Conservation (phyloP, 2,797 vertebrate species). For the Lemur catta region DNA sequence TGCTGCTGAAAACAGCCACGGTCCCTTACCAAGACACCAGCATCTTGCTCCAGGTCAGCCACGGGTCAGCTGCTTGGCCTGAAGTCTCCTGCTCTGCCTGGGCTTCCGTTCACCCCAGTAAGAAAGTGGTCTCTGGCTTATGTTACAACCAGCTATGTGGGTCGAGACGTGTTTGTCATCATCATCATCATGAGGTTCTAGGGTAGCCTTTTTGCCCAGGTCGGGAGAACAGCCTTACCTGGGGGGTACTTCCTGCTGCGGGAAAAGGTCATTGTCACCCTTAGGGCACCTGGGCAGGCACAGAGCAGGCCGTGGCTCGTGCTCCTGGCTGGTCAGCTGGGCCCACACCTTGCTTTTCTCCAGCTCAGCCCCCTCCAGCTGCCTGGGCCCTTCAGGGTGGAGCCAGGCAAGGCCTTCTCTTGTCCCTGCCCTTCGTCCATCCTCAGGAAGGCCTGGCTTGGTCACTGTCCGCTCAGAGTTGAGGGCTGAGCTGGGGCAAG, state of each 20-base stretch:
- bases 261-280: neutral
- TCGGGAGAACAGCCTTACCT: neutral
- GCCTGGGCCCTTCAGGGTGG: neutral
- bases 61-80: neutral
- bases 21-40: neutral
- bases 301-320: neutral
- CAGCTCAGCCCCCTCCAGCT: neutral
- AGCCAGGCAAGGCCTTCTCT: neutral
- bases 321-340: neutral
- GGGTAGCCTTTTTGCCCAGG: neutral
- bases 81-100: neutral
- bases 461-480: neutral
- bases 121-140: neutral
- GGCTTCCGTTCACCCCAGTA: neutral
- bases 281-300: neutral
- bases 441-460: neutral
- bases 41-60: neutral
- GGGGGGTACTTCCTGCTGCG: neutral
- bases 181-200: neutral
- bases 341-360: neutral
- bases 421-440: neutral
- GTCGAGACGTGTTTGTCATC: neutral
- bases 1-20: neutral
- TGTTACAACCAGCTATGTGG: accelerated
- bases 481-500: neutral